A percentile compares a stretch with the other conserved stretches of the same genome.
Conservation (phyloP, 1,140 invertebrate genomes). For the Semibalanus balanoides region DNA sequence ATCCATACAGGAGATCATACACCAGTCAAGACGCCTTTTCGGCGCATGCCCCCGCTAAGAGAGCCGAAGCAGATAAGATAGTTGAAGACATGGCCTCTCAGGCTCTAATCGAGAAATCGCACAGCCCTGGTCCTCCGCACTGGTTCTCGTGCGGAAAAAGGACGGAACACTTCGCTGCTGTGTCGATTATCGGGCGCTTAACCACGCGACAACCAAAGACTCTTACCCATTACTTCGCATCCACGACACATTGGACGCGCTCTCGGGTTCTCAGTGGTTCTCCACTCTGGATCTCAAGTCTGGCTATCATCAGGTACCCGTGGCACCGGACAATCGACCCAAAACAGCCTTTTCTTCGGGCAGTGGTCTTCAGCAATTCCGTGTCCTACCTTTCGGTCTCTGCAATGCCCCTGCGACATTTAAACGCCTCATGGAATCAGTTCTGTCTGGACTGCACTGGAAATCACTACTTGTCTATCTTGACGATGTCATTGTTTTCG, state of each 20-base stretch:
- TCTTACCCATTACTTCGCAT: constrained; percentile 15
- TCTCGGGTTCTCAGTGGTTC: constrained; percentile 13
- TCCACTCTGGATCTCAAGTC: constrained; percentile 16
- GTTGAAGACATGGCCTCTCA: neutral
- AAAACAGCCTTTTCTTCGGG: constrained; percentile 15
- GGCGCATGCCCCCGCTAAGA: neutral
- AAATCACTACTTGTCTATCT: neutral
- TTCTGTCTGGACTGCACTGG: neutral
- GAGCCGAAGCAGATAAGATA: neutral
- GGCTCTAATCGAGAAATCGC: neutral
- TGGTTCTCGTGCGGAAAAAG: constrained; percentile 8
- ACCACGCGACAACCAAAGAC: constrained; percentile 6
- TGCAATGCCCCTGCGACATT: neutral
- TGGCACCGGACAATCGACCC: neutral
- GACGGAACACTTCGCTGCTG: constrained; percentile 9
- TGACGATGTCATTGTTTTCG: neutral
- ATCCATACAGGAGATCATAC: neutral
- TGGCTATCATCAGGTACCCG: constrained; percentile 18
- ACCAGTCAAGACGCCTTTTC: neutral
- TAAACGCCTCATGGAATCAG: neutral
- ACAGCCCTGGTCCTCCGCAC: no score
- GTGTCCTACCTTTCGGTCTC: neutral
- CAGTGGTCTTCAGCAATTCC: neutral
- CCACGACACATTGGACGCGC: constrained; percentile 14
- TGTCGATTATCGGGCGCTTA: constrained; percentile 9